Base-by-base conservation (phyloP, 2,797 vertebrate genomes). In the Bufotes viridis region DNA sequence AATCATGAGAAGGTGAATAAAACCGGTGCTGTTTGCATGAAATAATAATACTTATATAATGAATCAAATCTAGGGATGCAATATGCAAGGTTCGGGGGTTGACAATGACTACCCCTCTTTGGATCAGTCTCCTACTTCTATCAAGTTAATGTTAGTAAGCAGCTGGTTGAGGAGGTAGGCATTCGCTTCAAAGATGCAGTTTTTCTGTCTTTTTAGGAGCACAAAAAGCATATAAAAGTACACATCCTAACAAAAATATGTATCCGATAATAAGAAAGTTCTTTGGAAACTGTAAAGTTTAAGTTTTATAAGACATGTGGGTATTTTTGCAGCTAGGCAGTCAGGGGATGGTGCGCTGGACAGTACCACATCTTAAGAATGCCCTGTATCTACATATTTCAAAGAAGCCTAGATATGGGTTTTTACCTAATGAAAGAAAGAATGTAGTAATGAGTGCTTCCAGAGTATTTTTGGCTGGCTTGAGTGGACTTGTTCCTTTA, bases 381-480 rank as follows among this genome's bases (percentile, higher is more conserved):
- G 53, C 74, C 57, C 55, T 20, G 60, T 86, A 79, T 89, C 72
- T 79, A 63, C 75, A 79, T 69, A 82, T 72, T 29, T 83, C 63
- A 89, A 29, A 78, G 67, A 12, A 74, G 83, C 22, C 69, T 24
- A 87, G 80, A 87, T 83, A 87, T 42, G 85, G 74, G n/a, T 75
- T 72, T 82, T 78, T 80, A 83, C 80, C 80, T 74, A 89, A 87
- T 53, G 72, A 89, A 87, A 85, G 84, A 83, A 89, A 86, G 85
- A 89, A 89, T 89, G 84, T 42, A 83, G 85, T 81, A 83, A 69
- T 89, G 83, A 85, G 60, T 49, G 76, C 49, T 83, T 89, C 88
- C 84, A 83, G 69, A 70, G 81, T 87, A 83, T 87, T 87, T 88
- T 65, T 87, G 80, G 85, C 88, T 78, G 22, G n/a, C 84, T 42